Conservation (phyloP, 2,113 vertebrate species). For the Silurus glanis region DNA sequence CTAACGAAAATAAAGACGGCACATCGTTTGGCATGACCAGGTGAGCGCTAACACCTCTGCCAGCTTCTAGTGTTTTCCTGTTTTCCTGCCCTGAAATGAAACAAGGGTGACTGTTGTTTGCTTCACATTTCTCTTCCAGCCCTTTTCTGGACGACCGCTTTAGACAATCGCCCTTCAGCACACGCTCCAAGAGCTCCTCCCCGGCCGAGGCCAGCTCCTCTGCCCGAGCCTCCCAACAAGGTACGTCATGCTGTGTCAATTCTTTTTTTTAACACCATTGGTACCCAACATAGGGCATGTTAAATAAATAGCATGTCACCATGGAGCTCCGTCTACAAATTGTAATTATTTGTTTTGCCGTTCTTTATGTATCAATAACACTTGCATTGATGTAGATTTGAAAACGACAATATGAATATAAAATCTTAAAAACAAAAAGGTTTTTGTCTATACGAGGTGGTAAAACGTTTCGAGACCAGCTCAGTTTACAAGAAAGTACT, state of each 20-base stretch:
- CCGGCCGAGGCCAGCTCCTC: constrained; percentile 82
- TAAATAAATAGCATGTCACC: too few species aligned
- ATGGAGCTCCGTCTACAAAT: too few species aligned
- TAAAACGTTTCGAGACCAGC: too few species aligned
- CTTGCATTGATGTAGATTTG: too few species aligned
- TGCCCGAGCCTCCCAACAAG: constrained; percentile 78
- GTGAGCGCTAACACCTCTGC: constrained; percentile 67
- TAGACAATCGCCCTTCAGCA: constrained; percentile 98
- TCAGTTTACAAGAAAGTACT: too few species aligned
- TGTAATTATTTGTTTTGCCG: too few species aligned
- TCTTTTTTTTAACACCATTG: too few species aligned
- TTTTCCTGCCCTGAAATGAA: constrained; percentile 1
- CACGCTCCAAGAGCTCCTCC: constrained; percentile 89
- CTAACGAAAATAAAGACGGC: constrained; percentile 92
- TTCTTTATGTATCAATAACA: too few species aligned
- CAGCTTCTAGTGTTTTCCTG: not conserved
- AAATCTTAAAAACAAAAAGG: too few species aligned
- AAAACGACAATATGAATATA: too few species aligned
- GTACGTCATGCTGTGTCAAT: constrained; percentile 66
- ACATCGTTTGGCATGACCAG: constrained; percentile 86
- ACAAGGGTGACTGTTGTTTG: not conserved
- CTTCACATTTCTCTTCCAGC: constrained; percentile 66
- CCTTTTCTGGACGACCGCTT: constrained; percentile 95
- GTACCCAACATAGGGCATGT: too few species aligned
- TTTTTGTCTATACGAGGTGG: too few species aligned